Evolutionary conservation across 2,113 vertebrate genomes (phyloP), one percentile per base, ranked within the genome.

Genomic region (Neolamprologus variostigma): DNA sequence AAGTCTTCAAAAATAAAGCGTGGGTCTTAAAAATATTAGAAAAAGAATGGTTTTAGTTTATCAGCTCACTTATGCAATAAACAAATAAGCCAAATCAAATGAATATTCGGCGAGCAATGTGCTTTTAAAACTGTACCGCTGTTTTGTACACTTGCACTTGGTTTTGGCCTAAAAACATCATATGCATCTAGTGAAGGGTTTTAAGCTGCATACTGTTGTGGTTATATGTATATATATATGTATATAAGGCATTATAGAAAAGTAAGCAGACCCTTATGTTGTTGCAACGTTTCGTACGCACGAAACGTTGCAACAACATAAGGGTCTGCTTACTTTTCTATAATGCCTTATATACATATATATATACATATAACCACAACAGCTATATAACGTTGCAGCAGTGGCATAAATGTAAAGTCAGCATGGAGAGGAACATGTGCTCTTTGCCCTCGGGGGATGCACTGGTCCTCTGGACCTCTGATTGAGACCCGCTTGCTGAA

Each of bases 401-500:
- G 73, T 73, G 33, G 40, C 66, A 82, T 12, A 14, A 51, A 61
- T 76, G 63, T 14, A 61, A 68, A 50, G 9, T 47, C 31, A 63
- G 47, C 59, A 61, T 37, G 12, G 54, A 61, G 40, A 19, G 51
- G 45, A 78, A 13, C 26, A 47, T 31, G 73, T 82, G 76, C 21
- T 81, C 19, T 82, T 47, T 87, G 45, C 81, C 88, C 84, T 82
- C 42, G 68, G 78, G 78, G 85, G 83, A 89, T 81, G 81, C 85
- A 87, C 90, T 87, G 85, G 83, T 84, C 78, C 80, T 61, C 87
- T 86, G 86, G 86, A 83, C 61, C 81, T 68, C 85, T 87, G 92
- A 91, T 90, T 92, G 83, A 83, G 85, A 93, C 89, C 84, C 73
- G 88, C 94, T 94, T 91, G 92, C 89, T 94, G 90, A 93, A 19